Evolutionary conservation across 1,140 invertebrate genomes (phyloP).

Genomic region (Trichonephila clavata): DNA sequence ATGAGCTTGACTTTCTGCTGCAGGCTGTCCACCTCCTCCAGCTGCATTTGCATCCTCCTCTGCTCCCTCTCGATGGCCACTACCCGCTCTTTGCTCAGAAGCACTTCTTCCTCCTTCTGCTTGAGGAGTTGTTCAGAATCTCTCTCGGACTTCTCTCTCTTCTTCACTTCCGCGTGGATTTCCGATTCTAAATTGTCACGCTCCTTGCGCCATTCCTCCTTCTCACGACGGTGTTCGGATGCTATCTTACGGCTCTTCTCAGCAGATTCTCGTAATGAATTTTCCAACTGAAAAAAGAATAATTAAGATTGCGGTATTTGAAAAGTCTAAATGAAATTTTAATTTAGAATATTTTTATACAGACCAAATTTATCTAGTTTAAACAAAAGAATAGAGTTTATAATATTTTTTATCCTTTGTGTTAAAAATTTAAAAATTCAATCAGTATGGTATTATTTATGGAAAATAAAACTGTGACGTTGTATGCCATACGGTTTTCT

Average conservation of each 20-base stretch:
- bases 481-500: no score
- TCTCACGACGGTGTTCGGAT: slow-evolving; percentile 83
- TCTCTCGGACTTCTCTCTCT: slow-evolving; percentile 84
- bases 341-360: no score
- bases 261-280: slow-evolving; percentile 83
- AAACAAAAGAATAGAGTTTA: no score
- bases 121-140: slow-evolving; percentile 85
- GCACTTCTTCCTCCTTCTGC: slow-evolving; percentile 86
- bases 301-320: neutral
- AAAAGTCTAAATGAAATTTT: no score
- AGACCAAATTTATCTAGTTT: no score
- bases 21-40: slow-evolving; percentile 76
- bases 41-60: slow-evolving; percentile 78
- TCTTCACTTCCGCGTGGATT: slow-evolving; percentile 85
- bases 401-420: no score
- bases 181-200: slow-evolving; percentile 85
- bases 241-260: slow-evolving; percentile 83
- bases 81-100: slow-evolving; percentile 83
- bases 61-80: slow-evolving; percentile 79
- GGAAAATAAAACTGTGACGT: no score
- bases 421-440: no score
- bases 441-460: no score
- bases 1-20: slow-evolving; percentile 46
- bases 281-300: slow-evolving; percentile 81
- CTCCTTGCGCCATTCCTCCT: slow-evolving; percentile 84